Evolutionary conservation across 2,888 invertebrate genomes (phyloP), one percentile per base, ranked within the genome.

Genomic region (Drosophila colorata): DNA sequence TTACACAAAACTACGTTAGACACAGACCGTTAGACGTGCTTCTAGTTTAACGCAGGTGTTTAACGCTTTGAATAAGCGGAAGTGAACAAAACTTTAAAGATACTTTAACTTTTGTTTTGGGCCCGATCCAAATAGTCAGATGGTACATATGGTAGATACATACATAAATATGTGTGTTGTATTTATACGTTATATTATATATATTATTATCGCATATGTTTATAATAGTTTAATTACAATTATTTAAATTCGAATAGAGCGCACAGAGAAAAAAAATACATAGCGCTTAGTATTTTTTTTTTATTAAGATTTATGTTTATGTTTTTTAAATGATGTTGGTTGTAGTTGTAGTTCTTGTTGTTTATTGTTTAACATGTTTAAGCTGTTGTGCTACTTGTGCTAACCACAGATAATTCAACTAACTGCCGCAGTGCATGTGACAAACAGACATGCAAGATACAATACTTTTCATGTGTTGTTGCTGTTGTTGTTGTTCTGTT

Each of bases 181-280:
- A 52, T 61, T 38, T 67, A 28, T 38, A 38, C 40, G 31, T 51
- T 66, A 66, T 61, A 77, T 74, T 65, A 72, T 65, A 65, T 72
- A 53, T 66, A 59, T 67, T 71, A 65, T 74, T 74, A 77, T 74
- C 65, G 78, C 53, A 66, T 67, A 74, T 63, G 20, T 68, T 63
- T 78, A 65, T 65, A 38, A 64, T 76, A 74, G 59, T 65, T 58
- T 67, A 74, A 85, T 88, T 88, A 83, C 57, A 83, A 70, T 80
- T 83, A 88, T 80, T 83, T 83, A 83, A 83, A 83, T 83, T 83
- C 83, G 83, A 83, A 83, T 80, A 80, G 83, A 88, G 83, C 83
- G 83, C 83, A 72, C 63, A 63, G 60, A 66, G 66, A 53, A 63
- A 59, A 63, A 59, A 79, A 74, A 76, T 75, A 83, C 77, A 86